A percentile compares a stretch with the other conserved stretches of the same genome.
Conservation (phyloP, 1,140 invertebrate species). For the Sarcophaga bullata region DNA sequence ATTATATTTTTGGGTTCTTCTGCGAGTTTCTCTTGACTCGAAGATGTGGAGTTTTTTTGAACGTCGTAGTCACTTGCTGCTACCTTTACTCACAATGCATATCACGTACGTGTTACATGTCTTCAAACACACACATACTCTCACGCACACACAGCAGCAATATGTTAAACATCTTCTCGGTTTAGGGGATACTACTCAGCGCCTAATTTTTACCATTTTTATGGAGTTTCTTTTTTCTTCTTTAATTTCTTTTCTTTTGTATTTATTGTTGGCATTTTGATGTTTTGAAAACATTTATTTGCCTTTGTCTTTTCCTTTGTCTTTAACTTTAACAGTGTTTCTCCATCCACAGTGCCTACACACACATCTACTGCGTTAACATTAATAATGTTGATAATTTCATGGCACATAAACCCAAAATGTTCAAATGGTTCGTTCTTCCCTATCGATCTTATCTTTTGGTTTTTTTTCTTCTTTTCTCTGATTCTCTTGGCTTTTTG, state of each 20-base stretch:
- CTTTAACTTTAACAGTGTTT: not conserved
- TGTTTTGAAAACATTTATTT: not conserved
- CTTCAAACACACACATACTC: not conserved
- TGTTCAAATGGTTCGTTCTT: not conserved
- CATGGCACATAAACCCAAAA: constrained; percentile 15
- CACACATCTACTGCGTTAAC: not conserved
- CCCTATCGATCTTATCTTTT: not conserved
- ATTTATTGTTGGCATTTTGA: too few species aligned
- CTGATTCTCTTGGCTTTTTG: too few species aligned
- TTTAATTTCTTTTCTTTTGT: too few species aligned
- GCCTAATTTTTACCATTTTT: too few species aligned
- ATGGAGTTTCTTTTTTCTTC: too few species aligned
- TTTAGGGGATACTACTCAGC: too few species aligned
- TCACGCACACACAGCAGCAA: not conserved
- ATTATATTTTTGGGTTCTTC: constrained; percentile 1
- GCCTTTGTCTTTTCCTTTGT: not conserved
- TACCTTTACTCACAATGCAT: not conserved
- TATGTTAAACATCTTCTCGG: not conserved
- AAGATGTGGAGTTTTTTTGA: not conserved
- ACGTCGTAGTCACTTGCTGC: not conserved
- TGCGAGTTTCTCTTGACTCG: not conserved
- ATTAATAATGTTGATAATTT: constrained; percentile 25
- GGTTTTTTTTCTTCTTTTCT: too few species aligned
- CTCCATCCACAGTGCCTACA: not conserved
- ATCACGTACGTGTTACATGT: constrained; percentile 23